These are phyloP conservation scores for Acipenser transmontanus DNA, from an alignment of 2,797 vertebrate species.

Conservation along the genomic window DNA sequence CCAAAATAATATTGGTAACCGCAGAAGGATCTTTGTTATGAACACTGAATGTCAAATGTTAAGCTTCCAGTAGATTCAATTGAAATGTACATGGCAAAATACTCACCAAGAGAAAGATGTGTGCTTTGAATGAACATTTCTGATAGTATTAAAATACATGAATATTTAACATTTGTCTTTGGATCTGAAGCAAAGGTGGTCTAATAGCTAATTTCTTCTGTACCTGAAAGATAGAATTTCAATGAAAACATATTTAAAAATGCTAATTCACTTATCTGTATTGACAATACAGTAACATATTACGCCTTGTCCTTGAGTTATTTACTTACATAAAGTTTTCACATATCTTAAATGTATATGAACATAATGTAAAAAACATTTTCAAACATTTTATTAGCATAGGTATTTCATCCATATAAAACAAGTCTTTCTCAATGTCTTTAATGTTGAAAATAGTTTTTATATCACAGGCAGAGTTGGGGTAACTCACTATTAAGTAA, in stretches of 20 bases:
- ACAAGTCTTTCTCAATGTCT: no score
- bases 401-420: no score
- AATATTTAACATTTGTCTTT: neutral
- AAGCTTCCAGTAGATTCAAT: neutral
- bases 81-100: neutral
- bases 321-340: no score
- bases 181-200: neutral
- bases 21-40: neutral
- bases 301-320: no score
- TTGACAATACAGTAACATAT: no score
- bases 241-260: neutral
- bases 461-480: no score
- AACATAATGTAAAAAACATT: no score
- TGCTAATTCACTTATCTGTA: neutral
- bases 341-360: no score
- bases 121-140: neutral
- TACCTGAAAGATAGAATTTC: neutral
- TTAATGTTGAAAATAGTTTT: no score
- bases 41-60: neutral
- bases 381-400: no score
- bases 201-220: neutral
- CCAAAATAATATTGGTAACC: conserved; percentile 5
- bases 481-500: no score
- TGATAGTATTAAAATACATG: neutral
- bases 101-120: neutral